These are phyloP conservation scores for Nibea coibor DNA, from an alignment of 2,113 vertebrate genomes.

Conservation along the genomic window DNA sequence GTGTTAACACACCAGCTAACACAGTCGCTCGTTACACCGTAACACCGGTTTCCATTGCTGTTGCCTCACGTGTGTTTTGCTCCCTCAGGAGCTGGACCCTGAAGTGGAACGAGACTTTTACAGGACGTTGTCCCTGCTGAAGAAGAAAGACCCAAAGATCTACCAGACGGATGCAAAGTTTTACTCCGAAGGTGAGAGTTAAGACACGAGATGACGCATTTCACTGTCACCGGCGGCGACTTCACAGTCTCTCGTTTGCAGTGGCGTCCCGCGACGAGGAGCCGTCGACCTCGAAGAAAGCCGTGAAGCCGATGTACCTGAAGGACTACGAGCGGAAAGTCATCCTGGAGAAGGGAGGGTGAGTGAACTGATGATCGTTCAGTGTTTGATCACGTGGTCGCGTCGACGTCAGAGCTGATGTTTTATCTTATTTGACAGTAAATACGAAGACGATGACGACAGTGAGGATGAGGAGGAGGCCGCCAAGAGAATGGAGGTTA, in stretches of 20 bases:
- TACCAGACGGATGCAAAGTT: conserved; percentile 87
- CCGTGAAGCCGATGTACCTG: conserved; percentile 88
- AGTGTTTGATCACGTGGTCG: too few species aligned
- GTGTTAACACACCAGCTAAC: too few species aligned
- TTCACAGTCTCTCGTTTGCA: conserved; percentile 11
- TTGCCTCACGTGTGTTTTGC: fast-evolving
- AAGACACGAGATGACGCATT: too few species aligned
- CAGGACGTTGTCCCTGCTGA: conserved; percentile 89
- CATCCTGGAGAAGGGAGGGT: conserved; percentile 92
- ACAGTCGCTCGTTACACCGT: too few species aligned
- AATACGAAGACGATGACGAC: conserved; percentile 90
- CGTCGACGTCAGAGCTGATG: neutral
- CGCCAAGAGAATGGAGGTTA: conserved; percentile 73
- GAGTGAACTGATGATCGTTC: conserved; percentile 47
- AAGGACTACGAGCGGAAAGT: conserved; percentile 93
- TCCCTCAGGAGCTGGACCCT: conserved; percentile 86
- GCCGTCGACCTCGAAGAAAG: conserved; percentile 76
- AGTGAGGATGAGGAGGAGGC: conserved; percentile 82
- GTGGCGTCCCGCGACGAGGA: conserved; percentile 53
- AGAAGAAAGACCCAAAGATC: conserved; percentile 92
- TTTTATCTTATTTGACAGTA: conserved; percentile 76
- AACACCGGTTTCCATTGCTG: too few species aligned
- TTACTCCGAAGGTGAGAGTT: conserved; percentile 77
- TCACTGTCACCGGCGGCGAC: neutral
- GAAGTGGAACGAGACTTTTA: conserved; percentile 89